Base-by-base conservation (phyloP, 1,140 invertebrate genomes). In the Tenebrio molitor region DNA sequence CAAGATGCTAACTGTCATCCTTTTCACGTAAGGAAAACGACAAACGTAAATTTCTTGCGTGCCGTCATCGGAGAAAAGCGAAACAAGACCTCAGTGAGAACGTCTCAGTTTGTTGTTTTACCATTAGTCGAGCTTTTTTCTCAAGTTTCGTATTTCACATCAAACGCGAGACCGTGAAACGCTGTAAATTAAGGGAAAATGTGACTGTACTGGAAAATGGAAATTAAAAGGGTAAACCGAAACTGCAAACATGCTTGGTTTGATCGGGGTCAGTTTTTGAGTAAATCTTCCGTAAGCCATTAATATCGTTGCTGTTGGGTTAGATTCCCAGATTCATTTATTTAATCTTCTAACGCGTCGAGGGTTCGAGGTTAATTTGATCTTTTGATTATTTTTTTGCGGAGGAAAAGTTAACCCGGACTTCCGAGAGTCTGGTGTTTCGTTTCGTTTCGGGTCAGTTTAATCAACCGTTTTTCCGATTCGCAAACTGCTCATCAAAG, bases 141-240 rank as follows among this genome's bases (percentile, higher is more conserved):
- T 17, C 4, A 12, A 46, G 44, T 46, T 46, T 46, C 44, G 19
- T 46, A 46, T 46, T 46, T 46, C 44, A 46, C n/a, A n/a, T n/a
- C n/a, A n/a, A n/a, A n/a, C n/a, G n/a, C n/a, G n/a, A n/a, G n/a
- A n/a, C n/a, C n/a, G n/a, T n/a, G 44, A 46, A 17, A 17, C 44
- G 16, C 19, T 46, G 16, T 46, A 46, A 46, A 17, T 46, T 46
- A 46, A 46, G 16, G 15, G 2, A 19, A 46, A n/a, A n/a, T n/a
- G n/a, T n/a, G n/a, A n/a, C n/a, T n/a, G n/a, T n/a, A n/a, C n/a
- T n/a, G n/a, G n/a, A n/a, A n/a, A n/a, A n/a, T n/a, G n/a, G 4
- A 33, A 4, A 5, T 4, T 10, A 33, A 33, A 33, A 33, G 29
- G 29, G 29, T 33, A 33, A 33, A 33, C 29, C n/a, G n/a, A n/a